Evolutionary conservation across 2,113 vertebrate species (phyloP), one percentile per base, ranked within the genome.

Genomic region (Lasiurus borealis): DNA sequence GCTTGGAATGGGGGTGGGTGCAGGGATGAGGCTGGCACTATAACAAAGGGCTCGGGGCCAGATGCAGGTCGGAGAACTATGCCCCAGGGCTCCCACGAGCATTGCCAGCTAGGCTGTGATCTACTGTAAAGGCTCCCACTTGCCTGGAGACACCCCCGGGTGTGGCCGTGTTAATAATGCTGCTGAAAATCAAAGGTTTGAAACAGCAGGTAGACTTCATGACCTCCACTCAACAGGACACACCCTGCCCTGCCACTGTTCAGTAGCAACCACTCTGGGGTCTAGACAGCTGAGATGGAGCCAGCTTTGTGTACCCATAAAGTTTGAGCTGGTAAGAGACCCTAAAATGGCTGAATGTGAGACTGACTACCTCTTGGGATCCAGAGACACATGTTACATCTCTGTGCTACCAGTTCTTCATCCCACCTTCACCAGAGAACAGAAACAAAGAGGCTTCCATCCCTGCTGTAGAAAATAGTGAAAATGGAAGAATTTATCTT

Each of bases 281-380:
- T 6, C 0, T 0, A 10, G 40, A 44, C 29, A 9, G 5, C 6
- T 1, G 48, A 27, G 3, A 1, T 40, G 21, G 23, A 31, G 5
- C 44, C 29, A 27, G 16, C 25, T 48, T 11, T 44, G 18, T 4
- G 40, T 0, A 66, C 19, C 23, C 12, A 8, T 21, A 44, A 84
- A 71, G 48, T 75, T 1, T 19, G 77, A 90, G 29, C 25, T 73
- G 54, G 40, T 13, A 36, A 64, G 44, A 83, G 54, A 83, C 62
- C 0, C 44, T 36, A 9, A 77, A 57, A 85, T 19, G 25, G 0
- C 14, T 3, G 8, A 40, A 3, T 59, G n/a, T 48, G 44, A 89
- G 11, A 7, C 0, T 31, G 68, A 72, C 21, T 8, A 2, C 27
- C 23, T 64, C 15, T 31, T 34, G 18, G 8, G 31, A 84, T 52